These are phyloP conservation scores for Drosophila kuntzei DNA, from an alignment of 2,888 invertebrate species.

Conservation along the genomic window DNA sequence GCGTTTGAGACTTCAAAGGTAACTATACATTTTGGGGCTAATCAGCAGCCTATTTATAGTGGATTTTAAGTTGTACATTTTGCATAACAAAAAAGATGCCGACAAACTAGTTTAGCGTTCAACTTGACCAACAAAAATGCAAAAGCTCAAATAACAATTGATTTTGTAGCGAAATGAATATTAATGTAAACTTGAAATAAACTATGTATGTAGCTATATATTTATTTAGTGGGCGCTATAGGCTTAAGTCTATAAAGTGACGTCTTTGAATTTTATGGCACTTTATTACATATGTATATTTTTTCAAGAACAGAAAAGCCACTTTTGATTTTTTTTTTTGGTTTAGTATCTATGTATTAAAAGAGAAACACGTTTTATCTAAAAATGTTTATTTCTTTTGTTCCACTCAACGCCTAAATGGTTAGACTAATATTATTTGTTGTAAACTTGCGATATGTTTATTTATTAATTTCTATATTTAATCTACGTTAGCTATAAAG, in stretches of 20 bases:
- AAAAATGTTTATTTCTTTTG: conserved; percentile 8
- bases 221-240: conserved; percentile 10
- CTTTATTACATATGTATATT: conserved; percentile 2
- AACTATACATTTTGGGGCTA: conserved; percentile 37
- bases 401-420: background rate
- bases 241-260: conserved; percentile 22
- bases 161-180: conserved; percentile 37
- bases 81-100: conserved; percentile 27
- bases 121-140: conserved; percentile 26
- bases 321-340: conserved; percentile 11
- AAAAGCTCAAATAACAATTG: conserved; percentile 21
- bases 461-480: conserved; percentile 2
- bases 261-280: background rate
- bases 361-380: conserved; percentile 6
- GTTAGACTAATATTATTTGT: background rate
- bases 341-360: background rate
- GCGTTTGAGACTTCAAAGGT: conserved; percentile 55
- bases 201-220: conserved; percentile 3
- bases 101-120: conserved; percentile 36
- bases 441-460: background rate
- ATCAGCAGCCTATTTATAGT: conserved; percentile 31
- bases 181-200: conserved; percentile 42
- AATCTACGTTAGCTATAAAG: no score
- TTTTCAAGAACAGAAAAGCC: conserved; percentile 10
- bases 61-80: conserved; percentile 8